These are phyloP conservation scores for Troides oblongomaculatus DNA, from an alignment of 2,888 invertebrate species.

Conservation along the genomic window DNA sequence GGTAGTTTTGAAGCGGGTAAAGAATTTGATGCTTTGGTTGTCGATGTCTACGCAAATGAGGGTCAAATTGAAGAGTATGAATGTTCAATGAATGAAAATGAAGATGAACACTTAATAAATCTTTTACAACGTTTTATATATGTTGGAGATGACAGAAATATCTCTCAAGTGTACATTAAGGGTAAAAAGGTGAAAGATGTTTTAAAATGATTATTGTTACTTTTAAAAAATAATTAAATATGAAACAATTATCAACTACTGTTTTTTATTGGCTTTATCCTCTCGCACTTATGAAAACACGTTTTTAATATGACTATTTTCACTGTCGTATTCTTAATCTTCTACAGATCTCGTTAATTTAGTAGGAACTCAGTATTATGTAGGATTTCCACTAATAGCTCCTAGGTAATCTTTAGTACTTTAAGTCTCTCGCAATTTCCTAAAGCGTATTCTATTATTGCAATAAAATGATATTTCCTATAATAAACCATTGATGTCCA, in stretches of 20 bases:
- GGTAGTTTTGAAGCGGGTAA: slow-evolving; percentile 91
- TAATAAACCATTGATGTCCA: too few species aligned
- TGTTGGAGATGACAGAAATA: slow-evolving; percentile 91
- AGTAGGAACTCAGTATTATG: too few species aligned
- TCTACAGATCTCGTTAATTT: too few species aligned
- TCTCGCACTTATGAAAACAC: too few species aligned
- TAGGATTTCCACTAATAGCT: too few species aligned
- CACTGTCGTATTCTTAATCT: too few species aligned
- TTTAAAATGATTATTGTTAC: slow-evolving; percentile 6
- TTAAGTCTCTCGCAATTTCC: too few species aligned
- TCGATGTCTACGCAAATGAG: slow-evolving; percentile 81
- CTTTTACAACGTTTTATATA: slow-evolving; percentile 88
- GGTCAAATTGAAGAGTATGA: slow-evolving; percentile 77
- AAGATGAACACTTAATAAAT: slow-evolving; percentile 75
- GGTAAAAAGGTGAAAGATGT: slow-evolving; percentile 72
- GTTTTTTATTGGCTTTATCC: background rate
- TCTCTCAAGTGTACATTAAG: slow-evolving; percentile 86
- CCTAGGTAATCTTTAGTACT: too few species aligned
- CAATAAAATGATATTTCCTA: too few species aligned
- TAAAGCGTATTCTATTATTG: too few species aligned
- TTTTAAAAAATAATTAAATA: background rate
- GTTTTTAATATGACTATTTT: too few species aligned
- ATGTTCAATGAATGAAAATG: slow-evolving; percentile 39
- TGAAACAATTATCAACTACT: background rate
- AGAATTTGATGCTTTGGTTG: slow-evolving; percentile 91